phyloP scores from a whole-genome alignment of 1,140 invertebrate genomes.

The Drosophila teissieri region DNA sequence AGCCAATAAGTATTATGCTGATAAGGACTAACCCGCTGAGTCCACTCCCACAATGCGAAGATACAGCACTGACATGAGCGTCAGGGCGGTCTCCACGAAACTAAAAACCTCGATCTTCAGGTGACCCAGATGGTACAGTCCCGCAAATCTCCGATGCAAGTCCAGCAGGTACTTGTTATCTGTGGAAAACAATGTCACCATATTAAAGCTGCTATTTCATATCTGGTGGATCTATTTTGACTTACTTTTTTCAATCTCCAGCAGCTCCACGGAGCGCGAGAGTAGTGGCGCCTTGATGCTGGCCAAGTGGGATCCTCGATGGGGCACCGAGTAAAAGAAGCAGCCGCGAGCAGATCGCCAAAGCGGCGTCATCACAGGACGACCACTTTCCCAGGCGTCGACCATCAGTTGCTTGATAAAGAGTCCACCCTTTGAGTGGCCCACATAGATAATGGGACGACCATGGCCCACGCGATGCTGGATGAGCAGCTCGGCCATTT shows the following conservation, averaged over 20 bases:
- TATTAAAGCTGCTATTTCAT: neutral
- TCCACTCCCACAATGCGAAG: slow-evolving; percentile 88
- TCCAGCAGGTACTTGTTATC: slow-evolving; percentile 87
- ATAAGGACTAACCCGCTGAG: slow-evolving; percentile 86
- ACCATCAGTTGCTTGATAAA: slow-evolving; percentile 90
- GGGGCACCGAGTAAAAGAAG: slow-evolving; percentile 91
- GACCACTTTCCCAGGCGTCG: slow-evolving; percentile 85
- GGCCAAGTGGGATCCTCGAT: slow-evolving; percentile 89
- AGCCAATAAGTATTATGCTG: too few relatives aligned
- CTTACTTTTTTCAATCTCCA: slow-evolving; percentile 87
- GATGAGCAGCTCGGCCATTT: slow-evolving; percentile 88
- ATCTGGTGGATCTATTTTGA: neutral
- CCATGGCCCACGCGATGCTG: slow-evolving; percentile 87
- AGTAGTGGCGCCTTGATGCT: slow-evolving; percentile 88
- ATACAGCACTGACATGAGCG: slow-evolving; percentile 89
- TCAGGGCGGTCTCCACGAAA: slow-evolving; percentile 89
- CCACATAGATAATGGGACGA: slow-evolving; percentile 89
- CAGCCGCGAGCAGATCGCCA: slow-evolving; percentile 87
- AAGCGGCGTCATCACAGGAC: slow-evolving; percentile 78
- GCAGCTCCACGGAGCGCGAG: slow-evolving; percentile 87
- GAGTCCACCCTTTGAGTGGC: slow-evolving; percentile 89
- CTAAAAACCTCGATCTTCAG: slow-evolving; percentile 87
- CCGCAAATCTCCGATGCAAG: slow-evolving; percentile 86
- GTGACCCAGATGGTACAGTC: slow-evolving; percentile 85
- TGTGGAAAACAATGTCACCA: slow-evolving; percentile 66